phyloP scores from a whole-genome alignment of 2,113 vertebrate genomes.

The Mungos mungo region DNA sequence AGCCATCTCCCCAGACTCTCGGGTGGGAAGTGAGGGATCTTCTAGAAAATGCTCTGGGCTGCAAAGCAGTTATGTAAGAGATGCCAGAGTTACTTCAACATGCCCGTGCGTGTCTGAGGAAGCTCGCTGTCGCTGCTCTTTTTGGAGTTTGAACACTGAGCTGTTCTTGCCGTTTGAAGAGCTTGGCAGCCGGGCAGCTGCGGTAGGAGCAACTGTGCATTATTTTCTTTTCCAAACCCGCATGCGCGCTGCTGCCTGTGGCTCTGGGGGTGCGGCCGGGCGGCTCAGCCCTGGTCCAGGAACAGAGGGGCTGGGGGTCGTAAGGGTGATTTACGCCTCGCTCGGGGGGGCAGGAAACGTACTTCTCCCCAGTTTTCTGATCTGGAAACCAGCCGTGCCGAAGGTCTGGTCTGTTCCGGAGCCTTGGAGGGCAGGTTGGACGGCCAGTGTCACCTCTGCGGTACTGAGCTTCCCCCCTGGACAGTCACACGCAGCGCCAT shows the following conservation, averaged over 20 bases:
- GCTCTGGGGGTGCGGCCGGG: background rate
- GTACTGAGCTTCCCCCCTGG: fast-evolving
- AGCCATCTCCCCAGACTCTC: background rate
- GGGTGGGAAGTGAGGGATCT: background rate
- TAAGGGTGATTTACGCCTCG: background rate
- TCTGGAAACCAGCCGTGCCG: background rate
- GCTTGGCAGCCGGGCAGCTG: background rate
- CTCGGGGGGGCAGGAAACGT: too few species aligned
- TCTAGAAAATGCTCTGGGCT: background rate
- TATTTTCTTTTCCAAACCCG: slow-evolving; percentile 42
- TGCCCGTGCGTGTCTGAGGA: background rate
- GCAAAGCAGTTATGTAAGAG: background rate
- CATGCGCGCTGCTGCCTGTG: background rate
- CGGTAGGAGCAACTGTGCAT: background rate
- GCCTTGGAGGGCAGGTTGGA: too few species aligned
- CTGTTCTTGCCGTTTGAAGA: background rate
- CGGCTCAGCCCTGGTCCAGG: background rate
- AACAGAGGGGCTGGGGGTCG: background rate
- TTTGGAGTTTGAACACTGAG: background rate
- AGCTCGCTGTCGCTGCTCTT: background rate
- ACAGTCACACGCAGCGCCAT: fast-evolving
- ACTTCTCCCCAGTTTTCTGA: fast-evolving
- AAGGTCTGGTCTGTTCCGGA: background rate
- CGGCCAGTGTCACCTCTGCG: fast-evolving
- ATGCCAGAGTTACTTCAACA: background rate